Evolutionary conservation across 2,888 invertebrate species (phyloP), one percentile per base, ranked within the genome.

Genomic region (Slavum lentiscoides): DNA sequence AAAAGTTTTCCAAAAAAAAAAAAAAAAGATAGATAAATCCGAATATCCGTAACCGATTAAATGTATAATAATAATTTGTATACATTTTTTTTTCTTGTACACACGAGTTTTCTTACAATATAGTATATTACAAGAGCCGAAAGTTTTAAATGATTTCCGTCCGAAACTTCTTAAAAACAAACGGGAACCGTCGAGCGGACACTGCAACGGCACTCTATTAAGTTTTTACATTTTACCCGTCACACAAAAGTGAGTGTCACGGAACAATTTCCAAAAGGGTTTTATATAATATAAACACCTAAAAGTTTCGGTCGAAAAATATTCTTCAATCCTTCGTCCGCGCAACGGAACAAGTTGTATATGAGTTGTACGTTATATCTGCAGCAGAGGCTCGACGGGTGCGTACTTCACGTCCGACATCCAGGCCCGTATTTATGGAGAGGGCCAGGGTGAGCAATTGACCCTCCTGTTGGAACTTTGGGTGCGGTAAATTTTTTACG

Each of bases 241-340:
- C 11, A 9, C 64, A 17, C 23, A 21, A 49, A 49, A 13, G 49
- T 49, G 49, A 13, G 3, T 49, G 1, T 49, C 13, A 49, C 49
- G 49, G 30, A 53, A 30, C 74, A n/a, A 64, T 64, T 64, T n/a
- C 53, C 53, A 30, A 53, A 30, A n/a, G 1, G 64, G 64, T 74
- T 74, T 62, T 64, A 64, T 15, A 15, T 13, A 49, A 74, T 64
- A 30, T 30, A 30, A 74, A 74, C 74, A 37, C 53, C 74, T 53
- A 53, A 74, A 64, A 74, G 74, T 74, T 74, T 64, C 74, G 9
- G 21, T 21, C 37, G 53, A 64, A n/a, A 74, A 53, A 74, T 70
- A 53, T 64, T 74, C 64, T 37, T 15, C 64, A 11, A 74, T 23
- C 43, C 43, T 0, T 13, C 23, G 23, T 30, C 23, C 15, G 23